Base-by-base conservation (phyloP, 2,797 vertebrate genomes). In the Esox masquinongy region DNA sequence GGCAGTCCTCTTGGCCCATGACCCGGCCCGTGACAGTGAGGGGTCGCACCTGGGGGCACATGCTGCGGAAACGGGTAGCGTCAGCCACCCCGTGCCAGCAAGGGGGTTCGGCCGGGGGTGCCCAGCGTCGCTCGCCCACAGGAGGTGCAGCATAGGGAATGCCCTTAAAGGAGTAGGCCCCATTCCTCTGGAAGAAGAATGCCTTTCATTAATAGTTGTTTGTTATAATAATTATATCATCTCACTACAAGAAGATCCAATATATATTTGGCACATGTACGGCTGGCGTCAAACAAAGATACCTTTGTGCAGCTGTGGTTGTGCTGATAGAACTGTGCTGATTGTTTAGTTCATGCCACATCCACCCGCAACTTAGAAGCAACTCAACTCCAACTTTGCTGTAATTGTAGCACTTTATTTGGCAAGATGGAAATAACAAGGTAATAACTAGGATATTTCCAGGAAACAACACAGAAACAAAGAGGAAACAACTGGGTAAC, bases 1-100 rank as follows among this genome's bases (percentile, higher is more conserved):
- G 90, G 50, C 95, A 95, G 83, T 94, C 92, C 85, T 95, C 94
- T 17, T 90, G 86, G 50, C 94, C 94, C 83, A 85, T 85, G 61
- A 88, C 72, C 64, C 9, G 72, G 7, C 91, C 92, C 0, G 51
- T 0, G 29, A 74, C 77, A 0, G 68, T 61, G 43, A 92, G 8
- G 0, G 89, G 92, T 0, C 47, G 84, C 68, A 93, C 74, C 85
- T 95, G 95, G 4, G 94, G 74, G 11, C 95, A 95, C 2, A 86
- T 16, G 76, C 89, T 90, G 47, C 90, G 81, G 61, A 94, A 93
- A 26, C 59, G 86, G 0, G 84, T 83, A 1, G 94, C 93, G 1
- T 92, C 88, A 0, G 53, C 76, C 1, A 88, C 71, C 0, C 79
- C 80, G 0, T 75, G 72, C 77, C 68, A 78, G 77, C 93, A 93